Conservation (phyloP, 2,888 invertebrate genomes). For the Azorinus chamasolen region DNA sequence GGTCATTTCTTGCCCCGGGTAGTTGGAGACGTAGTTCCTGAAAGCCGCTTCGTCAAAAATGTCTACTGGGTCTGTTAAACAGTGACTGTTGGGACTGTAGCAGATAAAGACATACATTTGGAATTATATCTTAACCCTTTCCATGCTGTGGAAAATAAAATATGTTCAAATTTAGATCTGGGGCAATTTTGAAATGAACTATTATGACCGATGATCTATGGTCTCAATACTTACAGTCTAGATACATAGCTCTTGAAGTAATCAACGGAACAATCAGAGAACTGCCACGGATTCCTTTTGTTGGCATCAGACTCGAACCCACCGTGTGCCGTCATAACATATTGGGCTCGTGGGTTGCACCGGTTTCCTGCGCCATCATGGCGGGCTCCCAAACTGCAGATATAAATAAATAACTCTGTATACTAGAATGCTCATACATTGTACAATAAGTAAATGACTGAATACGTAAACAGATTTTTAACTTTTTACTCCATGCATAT, state of each 20-base stretch:
- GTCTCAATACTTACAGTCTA: slow-evolving; percentile 56
- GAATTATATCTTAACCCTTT: too few relatives aligned
- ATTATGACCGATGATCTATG: too few relatives aligned
- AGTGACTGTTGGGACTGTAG: slow-evolving; percentile 4
- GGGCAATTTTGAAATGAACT: too few relatives aligned
- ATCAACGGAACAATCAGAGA: slow-evolving; percentile 63
- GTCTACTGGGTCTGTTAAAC: slow-evolving; percentile 53
- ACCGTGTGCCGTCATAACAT: slow-evolving; percentile 67
- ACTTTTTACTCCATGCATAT: neutral
- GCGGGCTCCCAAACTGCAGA: slow-evolving; percentile 59
- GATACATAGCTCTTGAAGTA: slow-evolving; percentile 61
- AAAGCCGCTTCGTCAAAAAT: slow-evolving; percentile 58
- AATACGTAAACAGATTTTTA: too few relatives aligned
- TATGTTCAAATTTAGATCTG: too few relatives aligned
- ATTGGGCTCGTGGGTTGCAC: slow-evolving; percentile 53
- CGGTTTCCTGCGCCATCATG: slow-evolving; percentile 64
- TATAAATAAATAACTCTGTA: neutral
- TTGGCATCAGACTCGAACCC: slow-evolving; percentile 44
- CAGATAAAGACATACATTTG: too few relatives aligned
- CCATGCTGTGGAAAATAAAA: too few relatives aligned
- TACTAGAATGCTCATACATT: too few relatives aligned
- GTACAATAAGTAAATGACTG: too few relatives aligned
- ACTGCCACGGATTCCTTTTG: slow-evolving; percentile 63
- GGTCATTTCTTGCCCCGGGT: slow-evolving; percentile 57
- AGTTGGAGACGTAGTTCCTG: slow-evolving; percentile 36